Evolutionary conservation across 2,888 invertebrate genomes (phyloP), one percentile per base, ranked within the genome.

Genomic region (Trissolcus japonicus): DNA sequence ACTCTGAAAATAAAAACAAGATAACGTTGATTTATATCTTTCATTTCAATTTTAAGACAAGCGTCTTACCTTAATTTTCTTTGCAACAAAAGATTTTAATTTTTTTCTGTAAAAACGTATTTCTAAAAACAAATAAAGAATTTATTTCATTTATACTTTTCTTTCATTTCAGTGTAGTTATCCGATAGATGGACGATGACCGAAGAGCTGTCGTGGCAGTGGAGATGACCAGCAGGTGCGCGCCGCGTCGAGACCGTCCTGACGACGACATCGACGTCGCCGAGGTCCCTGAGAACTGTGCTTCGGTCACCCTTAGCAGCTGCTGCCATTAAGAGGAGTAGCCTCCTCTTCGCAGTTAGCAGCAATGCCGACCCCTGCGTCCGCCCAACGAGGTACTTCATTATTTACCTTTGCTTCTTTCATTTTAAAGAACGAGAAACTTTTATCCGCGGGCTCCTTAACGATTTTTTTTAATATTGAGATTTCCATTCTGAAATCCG

Each of bases 191-290:
- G 81, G 80, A 81, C 78, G 79, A 84, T 83, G 84, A 82, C 79
- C 81, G 80, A 77, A 80, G 76, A 79, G 81, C 76, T 79, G 77
- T 83, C 80, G 79, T 82, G 81, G 80, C 83, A 77, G 81, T 82
- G 82, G 84, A 84, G 85, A 84, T 85, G 85, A 85, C 85, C 83
- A 83, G 69, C 78, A 83, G 82, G 82, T 83, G 77, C 81, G 84
- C 83, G 84, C 82, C 84, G 83, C 84, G 84, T 83, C 83, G 83
- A 80, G 81, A 81, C 83, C 82, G 82, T 83, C 83, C 81, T 80
- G 81, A 82, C 83, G 84, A 84, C 82, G 83, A 83, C 81, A 80
- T 81, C 81, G 84, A 83, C 80, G 82, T 81, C 80, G 82, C 79
- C 78, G 80, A 82, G 80, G 81, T 80, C 77, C 77, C 71, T 61